A percentile compares a stretch with the other conserved stretches of the same genome.
phyloP scores from a whole-genome alignment of 2,888 invertebrate genomes.

The Melanostoma mellinum region DNA sequence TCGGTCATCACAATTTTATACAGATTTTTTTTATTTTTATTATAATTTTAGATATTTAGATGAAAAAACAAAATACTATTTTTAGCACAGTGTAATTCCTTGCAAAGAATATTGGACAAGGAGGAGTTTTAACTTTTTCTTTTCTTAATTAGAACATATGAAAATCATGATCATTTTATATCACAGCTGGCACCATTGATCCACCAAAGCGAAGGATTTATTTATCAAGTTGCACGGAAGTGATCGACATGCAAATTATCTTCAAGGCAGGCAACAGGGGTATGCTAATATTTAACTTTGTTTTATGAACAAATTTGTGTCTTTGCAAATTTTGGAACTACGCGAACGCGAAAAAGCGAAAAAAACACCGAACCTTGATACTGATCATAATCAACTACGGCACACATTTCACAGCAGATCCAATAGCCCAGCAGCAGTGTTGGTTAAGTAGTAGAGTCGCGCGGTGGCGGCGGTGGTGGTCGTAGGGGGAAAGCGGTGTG shows the following conservation, averaged over 20 bases:
- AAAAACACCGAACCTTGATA: constrained; percentile 73
- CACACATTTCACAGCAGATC: constrained; percentile 72
- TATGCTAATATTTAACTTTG: constrained; percentile 1
- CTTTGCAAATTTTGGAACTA: constrained; percentile 69
- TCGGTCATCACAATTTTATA: constrained; percentile 50
- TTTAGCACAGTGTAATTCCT: constrained; percentile 49
- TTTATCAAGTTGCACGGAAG: constrained; percentile 26
- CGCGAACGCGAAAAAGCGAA: constrained; percentile 69
- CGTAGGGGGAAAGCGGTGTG: constrained; percentile 34
- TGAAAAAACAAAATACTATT: constrained; percentile 53
- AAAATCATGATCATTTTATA: constrained; percentile 46
- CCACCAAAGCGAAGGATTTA: constrained; percentile 33
- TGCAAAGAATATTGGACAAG: constrained; percentile 11
- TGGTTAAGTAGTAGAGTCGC: constrained; percentile 31
- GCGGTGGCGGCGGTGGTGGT: constrained; percentile 49
- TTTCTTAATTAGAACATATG: constrained; percentile 22
- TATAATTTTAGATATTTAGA: constrained; percentile 45
- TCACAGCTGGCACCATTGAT: constrained; percentile 61
- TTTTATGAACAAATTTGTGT: constrained; percentile 44
- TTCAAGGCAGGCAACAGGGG: constrained; percentile 13
- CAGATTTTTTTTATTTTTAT: constrained; percentile 7
- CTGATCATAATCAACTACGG: constrained; percentile 73
- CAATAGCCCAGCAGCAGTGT: constrained; percentile 65
- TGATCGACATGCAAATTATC: constrained; percentile 13
- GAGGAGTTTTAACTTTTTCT: constrained; percentile 16